Conservation (phyloP, 2,797 vertebrate genomes). For the Trachurus trachurus region DNA sequence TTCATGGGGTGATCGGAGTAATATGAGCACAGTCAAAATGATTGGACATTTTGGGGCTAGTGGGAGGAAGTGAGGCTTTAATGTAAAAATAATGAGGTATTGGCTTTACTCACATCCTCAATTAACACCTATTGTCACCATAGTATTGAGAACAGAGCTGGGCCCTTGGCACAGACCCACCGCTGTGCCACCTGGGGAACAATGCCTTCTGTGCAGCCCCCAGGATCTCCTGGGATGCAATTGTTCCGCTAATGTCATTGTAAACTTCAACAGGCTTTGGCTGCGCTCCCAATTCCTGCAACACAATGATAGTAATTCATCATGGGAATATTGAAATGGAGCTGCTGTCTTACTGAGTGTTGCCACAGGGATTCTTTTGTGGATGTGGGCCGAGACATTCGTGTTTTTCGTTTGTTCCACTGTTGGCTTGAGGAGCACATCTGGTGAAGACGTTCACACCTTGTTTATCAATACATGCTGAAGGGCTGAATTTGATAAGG, state of each 20-base stretch:
- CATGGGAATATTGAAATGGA: conserved; percentile 73
- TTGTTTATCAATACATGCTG: conserved; percentile 27
- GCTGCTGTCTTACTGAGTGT: conserved; percentile 51
- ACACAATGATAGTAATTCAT: conserved; percentile 77
- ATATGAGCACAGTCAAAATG: not conserved
- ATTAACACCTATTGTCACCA: conserved; percentile 62
- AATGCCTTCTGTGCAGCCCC: conserved; percentile 53
- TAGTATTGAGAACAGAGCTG: conserved; percentile 33
- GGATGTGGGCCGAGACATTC: conserved; percentile 39
- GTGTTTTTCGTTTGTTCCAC: conserved; percentile 51
- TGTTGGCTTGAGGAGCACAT: conserved; percentile 39
- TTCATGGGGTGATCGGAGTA: not conserved
- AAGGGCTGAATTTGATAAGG: conserved; percentile 14
- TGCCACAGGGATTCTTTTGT: conserved; percentile 55
- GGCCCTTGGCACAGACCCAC: conserved; percentile 41
- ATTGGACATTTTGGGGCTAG: conserved; percentile 14
- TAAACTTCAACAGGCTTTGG: conserved; percentile 77
- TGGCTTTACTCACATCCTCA: conserved; percentile 51
- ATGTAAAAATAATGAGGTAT: conserved; percentile 20
- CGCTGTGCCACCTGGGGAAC: conserved; percentile 71
- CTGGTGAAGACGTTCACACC: conserved; percentile 51
- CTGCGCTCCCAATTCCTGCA: conserved; percentile 66
- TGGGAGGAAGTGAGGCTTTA: conserved; percentile 41
- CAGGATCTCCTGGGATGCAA: conserved; percentile 65
- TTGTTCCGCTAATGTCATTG: conserved; percentile 79